Evolutionary conservation across 2,113 vertebrate species (phyloP).

Genomic region (Corynorhinus townsendii): DNA sequence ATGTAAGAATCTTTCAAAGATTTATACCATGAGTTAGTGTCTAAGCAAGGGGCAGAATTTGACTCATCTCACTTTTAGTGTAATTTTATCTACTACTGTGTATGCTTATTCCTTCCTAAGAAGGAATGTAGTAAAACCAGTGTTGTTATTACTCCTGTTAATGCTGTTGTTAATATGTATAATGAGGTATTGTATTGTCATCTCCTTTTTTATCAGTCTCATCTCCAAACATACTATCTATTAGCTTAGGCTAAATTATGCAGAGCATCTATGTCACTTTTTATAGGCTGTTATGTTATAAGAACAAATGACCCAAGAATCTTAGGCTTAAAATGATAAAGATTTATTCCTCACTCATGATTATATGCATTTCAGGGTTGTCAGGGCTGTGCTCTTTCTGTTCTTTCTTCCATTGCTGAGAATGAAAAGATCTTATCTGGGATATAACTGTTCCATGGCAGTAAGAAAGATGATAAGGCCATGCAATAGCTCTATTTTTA

Average conservation of each 20-base stretch:
- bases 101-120: not conserved
- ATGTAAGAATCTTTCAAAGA: not conserved
- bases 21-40: not conserved
- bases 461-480: not conserved
- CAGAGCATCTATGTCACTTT: not conserved
- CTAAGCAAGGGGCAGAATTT: not conserved
- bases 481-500: not conserved
- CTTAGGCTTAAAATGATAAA: not conserved
- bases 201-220: not conserved
- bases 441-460: not conserved
- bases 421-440: not conserved
- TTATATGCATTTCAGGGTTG: not conserved
- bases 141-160: not conserved
- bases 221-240: not conserved
- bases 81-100: not conserved
- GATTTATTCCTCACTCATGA: not conserved
- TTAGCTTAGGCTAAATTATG: not conserved
- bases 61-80: not conserved
- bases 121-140: not conserved
- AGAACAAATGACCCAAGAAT: not conserved
- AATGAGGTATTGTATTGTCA: not conserved
- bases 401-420: not conserved
- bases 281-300: not conserved
- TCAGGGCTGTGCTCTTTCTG: not conserved
- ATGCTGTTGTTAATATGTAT: not conserved